These are phyloP conservation scores for Lucifuga dentata DNA, from an alignment of 2,113 vertebrate genomes.

Conservation along the genomic window DNA sequence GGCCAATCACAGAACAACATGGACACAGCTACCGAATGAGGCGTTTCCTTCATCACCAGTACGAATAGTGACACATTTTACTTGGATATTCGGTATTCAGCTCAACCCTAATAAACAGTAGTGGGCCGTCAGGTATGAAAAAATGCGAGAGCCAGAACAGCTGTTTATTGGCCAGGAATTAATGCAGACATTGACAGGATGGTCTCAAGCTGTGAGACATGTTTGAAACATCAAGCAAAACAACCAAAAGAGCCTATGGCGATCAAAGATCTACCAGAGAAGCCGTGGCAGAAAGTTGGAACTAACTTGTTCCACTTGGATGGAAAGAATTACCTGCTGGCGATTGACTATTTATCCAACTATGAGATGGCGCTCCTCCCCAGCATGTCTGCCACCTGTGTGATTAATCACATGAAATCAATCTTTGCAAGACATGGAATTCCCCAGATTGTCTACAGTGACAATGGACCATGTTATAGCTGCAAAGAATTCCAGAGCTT, in stretches of 20 bases:
- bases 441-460: slow-evolving; percentile 10
- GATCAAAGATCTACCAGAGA: neutral
- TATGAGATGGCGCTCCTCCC: too few species aligned
- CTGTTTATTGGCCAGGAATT: slow-evolving; percentile 25
- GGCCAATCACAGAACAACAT: too few species aligned
- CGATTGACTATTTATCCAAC: slow-evolving; percentile 4
- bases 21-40: too few species aligned
- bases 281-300: slow-evolving; percentile 2
- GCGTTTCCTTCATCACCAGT: too few species aligned
- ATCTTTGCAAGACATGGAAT: slow-evolving; percentile 13
- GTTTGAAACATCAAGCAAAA: slow-evolving; percentile 14
- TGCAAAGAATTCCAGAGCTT: neutral
- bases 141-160: slow-evolving; percentile 15
- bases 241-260: slow-evolving; percentile 11
- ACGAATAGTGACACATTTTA: too few species aligned
- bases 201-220: slow-evolving; percentile 2
- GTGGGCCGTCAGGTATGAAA: too few species aligned
- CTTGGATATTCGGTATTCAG: too few species aligned
- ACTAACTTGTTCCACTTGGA: slow-evolving; percentile 1
- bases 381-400: too few species aligned
- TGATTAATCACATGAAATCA: slow-evolving; percentile 11
- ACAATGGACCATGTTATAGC: slow-evolving; percentile 22
- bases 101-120: too few species aligned
- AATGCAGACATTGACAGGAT: slow-evolving; percentile 23
- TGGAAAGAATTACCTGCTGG: slow-evolving; percentile 11